Conservation (phyloP, 2,113 vertebrate genomes). For the Pedionomus torquatus region DNA sequence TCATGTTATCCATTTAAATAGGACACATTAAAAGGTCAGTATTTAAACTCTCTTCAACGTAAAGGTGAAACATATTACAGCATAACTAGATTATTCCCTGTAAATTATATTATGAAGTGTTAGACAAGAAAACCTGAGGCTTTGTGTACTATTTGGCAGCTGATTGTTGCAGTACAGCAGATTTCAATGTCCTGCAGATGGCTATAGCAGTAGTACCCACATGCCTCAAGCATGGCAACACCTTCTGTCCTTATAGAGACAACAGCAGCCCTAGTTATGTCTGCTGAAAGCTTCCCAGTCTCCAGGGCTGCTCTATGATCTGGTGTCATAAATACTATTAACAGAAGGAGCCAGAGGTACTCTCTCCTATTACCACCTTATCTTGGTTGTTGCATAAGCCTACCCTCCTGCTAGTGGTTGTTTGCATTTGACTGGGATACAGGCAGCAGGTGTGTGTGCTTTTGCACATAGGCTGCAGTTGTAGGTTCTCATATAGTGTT, state of each 20-base stretch:
- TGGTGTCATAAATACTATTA: not conserved
- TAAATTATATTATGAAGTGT: not conserved
- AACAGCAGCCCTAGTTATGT: not conserved
- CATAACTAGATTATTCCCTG: slow-evolving; percentile 8
- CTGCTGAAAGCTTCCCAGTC: not conserved
- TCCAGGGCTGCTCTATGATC: not conserved
- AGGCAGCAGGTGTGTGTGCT: not conserved
- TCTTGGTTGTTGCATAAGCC: not conserved
- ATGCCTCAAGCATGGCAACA: not conserved
- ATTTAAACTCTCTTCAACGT: slow-evolving; percentile 30
- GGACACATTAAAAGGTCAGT: not conserved
- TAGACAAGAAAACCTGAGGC: not conserved
- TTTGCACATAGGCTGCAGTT: fast-evolving
- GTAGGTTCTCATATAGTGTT: not conserved
- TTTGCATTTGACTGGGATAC: not conserved
- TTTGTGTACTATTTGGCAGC: not conserved
- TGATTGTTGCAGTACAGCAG: not conserved
- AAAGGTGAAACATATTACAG: slow-evolving; percentile 40
- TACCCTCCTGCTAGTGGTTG: not conserved
- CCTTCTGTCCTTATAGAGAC: not conserved
- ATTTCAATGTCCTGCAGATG: not conserved
- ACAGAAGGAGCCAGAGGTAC: not conserved
- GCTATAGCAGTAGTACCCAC: not conserved
- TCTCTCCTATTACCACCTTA: not conserved
- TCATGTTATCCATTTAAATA: slow-evolving; percentile 40